A percentile compares a stretch with the other conserved stretches of the same genome.
These are phyloP conservation scores for Aegypius monachus DNA, from an alignment of 2,113 vertebrate species.

Conservation along the genomic window DNA sequence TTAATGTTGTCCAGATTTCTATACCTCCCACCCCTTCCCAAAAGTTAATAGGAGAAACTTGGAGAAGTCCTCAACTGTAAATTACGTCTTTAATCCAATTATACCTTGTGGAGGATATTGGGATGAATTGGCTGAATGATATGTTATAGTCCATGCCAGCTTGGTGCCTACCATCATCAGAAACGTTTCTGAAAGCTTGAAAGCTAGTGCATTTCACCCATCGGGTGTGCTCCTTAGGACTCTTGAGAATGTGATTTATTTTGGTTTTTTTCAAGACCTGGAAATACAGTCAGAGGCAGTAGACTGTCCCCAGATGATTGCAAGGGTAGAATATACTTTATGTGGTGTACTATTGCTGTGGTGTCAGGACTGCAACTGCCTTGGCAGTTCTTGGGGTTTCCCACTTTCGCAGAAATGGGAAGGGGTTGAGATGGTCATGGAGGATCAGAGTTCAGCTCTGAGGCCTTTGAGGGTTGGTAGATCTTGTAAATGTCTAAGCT, in stretches of 20 bases:
- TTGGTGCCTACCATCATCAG: not conserved
- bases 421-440: not conserved
- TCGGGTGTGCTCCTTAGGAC: not conserved
- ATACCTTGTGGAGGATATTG: not conserved
- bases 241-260: not conserved
- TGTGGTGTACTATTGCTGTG: not conserved
- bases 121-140: not conserved
- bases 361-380: not conserved
- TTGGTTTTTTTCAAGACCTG: not conserved
- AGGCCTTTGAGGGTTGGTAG: not conserved
- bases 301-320: not conserved
- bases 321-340: not conserved
- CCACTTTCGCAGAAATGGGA: not conserved
- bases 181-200: not conserved
- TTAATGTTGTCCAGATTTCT: not conserved
- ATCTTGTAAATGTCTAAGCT: not conserved
- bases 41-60: not conserved
- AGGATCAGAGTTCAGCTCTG: not conserved
- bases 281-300: not conserved
- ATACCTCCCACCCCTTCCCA: fast-evolving
- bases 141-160: not conserved
- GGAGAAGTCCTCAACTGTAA: not conserved
- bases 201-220: not conserved
- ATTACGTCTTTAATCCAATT: not conserved
- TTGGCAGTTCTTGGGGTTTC: not conserved